A percentile compares a stretch with the other conserved stretches of the same genome.
Evolutionary conservation across 2,888 invertebrate species (phyloP).

Genomic region (Cheilosia soror): DNA sequence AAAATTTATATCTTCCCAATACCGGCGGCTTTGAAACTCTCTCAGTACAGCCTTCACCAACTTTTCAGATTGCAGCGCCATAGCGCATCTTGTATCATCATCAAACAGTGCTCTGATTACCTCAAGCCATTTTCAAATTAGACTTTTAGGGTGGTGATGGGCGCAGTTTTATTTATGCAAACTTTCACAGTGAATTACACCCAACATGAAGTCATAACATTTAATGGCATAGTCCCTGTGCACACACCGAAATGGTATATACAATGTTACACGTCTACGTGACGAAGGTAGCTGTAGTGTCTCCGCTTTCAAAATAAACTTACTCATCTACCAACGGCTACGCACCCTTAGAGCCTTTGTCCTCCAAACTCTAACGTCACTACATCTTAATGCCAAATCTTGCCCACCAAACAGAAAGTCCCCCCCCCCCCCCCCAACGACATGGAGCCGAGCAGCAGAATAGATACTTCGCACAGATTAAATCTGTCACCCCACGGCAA

Average conservation of each 20-base stretch:
- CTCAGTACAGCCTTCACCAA: not conserved
- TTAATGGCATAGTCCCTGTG: slow-evolving; percentile 52
- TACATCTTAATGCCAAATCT: slow-evolving; percentile 48
- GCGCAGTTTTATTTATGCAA: slow-evolving; percentile 45
- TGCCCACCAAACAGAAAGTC: slow-evolving; percentile 47
- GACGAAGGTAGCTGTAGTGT: slow-evolving; percentile 22
- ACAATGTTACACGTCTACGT: slow-evolving; percentile 11
- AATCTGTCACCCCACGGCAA: slow-evolving; percentile 67
- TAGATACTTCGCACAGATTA: slow-evolving; percentile 56
- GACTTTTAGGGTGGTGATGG: not conserved
- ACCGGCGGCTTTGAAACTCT: not conserved
- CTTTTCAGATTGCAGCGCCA: slow-evolving; percentile 21
- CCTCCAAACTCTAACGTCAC: slow-evolving; percentile 29
- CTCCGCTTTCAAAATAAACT: slow-evolving; percentile 57
- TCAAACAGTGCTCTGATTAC: slow-evolving; percentile 38
- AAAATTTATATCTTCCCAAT: slow-evolving; percentile 35
- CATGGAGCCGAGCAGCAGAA: slow-evolving; percentile 8
- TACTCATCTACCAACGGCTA: slow-evolving; percentile 24
- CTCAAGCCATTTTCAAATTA: slow-evolving; percentile 52
- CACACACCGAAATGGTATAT: slow-evolving; percentile 7
- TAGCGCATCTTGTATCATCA: slow-evolving; percentile 41
- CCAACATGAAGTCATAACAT: slow-evolving; percentile 59
- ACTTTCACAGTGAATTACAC: slow-evolving; percentile 55
- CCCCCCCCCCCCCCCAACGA: not conserved
- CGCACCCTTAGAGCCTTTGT: slow-evolving; percentile 46